Conservation (phyloP, 2,113 vertebrate genomes). For the Otis tarda region DNA sequence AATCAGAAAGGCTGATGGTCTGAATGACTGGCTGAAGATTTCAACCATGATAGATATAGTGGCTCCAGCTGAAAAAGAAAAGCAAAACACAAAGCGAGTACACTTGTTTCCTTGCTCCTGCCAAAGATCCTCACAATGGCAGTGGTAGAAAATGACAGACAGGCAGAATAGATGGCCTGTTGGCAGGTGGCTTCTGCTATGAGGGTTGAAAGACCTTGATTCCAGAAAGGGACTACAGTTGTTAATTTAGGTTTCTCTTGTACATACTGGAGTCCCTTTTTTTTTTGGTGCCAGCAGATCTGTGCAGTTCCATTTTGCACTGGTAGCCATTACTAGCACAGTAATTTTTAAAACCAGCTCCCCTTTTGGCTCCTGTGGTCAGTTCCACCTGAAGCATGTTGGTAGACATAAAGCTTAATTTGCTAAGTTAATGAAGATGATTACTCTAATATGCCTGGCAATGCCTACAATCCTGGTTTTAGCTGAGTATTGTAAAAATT, state of each 20-base stretch:
- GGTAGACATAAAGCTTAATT: not conserved
- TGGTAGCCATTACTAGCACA: not conserved
- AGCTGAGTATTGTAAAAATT: not conserved
- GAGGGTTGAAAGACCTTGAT: not conserved
- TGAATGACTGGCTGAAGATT: conserved; percentile 73
- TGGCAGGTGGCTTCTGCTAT: not conserved
- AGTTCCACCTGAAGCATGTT: not conserved
- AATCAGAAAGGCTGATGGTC: conserved; percentile 72
- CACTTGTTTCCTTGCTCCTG: not conserved
- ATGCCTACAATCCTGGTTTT: not conserved
- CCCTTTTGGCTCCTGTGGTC: not conserved
- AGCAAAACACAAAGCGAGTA: not conserved
- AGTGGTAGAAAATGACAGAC: not conserved
- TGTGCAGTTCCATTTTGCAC: not conserved
- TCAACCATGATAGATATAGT: conserved; percentile 66
- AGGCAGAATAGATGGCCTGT: not conserved
- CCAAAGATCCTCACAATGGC: not conserved
- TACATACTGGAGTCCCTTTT: not conserved
- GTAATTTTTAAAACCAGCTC: not conserved
- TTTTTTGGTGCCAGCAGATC: not conserved
- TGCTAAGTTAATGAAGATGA: not conserved
- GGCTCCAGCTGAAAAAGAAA: conserved; percentile 56
- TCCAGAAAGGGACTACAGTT: not conserved
- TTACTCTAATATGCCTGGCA: not conserved
- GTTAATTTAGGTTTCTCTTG: not conserved